Conservation (phyloP, 2,797 vertebrate species). For the Nannoperca australis region DNA sequence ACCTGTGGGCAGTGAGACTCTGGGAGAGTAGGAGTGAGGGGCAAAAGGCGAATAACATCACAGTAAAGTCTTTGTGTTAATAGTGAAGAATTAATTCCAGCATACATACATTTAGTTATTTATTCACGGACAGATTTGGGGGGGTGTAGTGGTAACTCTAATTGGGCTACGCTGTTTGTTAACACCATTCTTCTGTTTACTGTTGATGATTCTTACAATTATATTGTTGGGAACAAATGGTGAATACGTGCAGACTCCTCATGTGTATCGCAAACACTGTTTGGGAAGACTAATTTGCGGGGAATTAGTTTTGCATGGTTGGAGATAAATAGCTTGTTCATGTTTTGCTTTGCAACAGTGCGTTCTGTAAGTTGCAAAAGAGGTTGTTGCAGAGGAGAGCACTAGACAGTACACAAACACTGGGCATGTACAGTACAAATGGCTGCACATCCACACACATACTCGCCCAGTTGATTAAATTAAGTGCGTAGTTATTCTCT, state of each 20-base stretch:
- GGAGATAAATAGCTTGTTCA: slow-evolving; percentile 38
- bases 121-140: slow-evolving; percentile 4
- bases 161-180: slow-evolving; percentile 28
- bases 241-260: slow-evolving; percentile 15
- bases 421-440: not conserved
- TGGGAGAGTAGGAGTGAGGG: slow-evolving; percentile 55
- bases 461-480: slow-evolving; percentile 37
- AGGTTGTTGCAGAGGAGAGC: slow-evolving; percentile 14
- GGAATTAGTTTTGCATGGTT: slow-evolving; percentile 46
- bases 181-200: slow-evolving; percentile 10
- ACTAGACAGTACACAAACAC: slow-evolving; percentile 19
- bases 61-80: slow-evolving; percentile 64
- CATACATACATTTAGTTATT: not conserved
- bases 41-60: slow-evolving; percentile 44
- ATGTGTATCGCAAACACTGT: slow-evolving; percentile 27
- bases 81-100: slow-evolving; percentile 43
- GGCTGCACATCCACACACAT: not conserved
- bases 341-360: slow-evolving; percentile 27
- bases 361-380: slow-evolving; percentile 5
- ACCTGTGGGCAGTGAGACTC: slow-evolving; percentile 68
- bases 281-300: slow-evolving; percentile 30
- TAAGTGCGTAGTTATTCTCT: slow-evolving; percentile 36
- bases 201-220: slow-evolving; percentile 4
- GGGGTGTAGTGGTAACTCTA: slow-evolving; percentile 21
- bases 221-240: slow-evolving; percentile 10